These are phyloP conservation scores for Semibalanus balanoides DNA, from an alignment of 1,140 invertebrate species.

Conservation along the genomic window DNA sequence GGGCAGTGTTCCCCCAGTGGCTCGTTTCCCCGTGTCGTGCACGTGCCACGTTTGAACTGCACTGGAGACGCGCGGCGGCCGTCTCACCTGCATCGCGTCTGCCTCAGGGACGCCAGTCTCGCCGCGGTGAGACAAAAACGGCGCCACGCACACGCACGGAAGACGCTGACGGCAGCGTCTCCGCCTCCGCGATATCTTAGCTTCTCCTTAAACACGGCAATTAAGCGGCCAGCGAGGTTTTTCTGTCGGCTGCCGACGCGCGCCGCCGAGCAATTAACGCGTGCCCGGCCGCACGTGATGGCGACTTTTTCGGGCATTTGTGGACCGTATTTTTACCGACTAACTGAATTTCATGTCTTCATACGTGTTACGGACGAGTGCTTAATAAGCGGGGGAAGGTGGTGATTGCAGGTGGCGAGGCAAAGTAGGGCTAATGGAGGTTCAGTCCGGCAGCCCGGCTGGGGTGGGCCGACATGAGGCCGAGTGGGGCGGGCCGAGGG, in stretches of 20 bases:
- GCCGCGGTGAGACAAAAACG: neutral
- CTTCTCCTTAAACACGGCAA: neutral
- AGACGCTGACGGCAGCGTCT: neutral
- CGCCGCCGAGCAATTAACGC: neutral
- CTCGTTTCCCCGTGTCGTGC: no score
- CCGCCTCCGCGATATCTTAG: neutral
- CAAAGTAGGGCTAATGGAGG: no score
- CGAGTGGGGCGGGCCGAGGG: no score
- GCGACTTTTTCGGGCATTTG: neutral
- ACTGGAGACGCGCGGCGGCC: no score
- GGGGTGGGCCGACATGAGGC: no score
- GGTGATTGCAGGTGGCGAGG: neutral
- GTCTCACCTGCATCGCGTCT: neutral
- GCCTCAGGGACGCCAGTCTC: neutral
- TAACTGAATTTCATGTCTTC: constrained; percentile 1
- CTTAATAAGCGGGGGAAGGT: neutral
- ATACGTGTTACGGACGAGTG: neutral
- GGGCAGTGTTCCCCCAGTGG: no score
- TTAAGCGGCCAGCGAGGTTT: neutral
- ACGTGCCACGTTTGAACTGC: neutral
- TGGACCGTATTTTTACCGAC: neutral
- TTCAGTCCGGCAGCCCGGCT: no score
- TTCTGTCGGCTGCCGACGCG: neutral
- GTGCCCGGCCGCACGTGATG: neutral
- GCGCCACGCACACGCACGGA: neutral